These are phyloP conservation scores for Gryon sp. DNA, from an alignment of 1,140 invertebrate species.

Conservation along the genomic window DNA sequence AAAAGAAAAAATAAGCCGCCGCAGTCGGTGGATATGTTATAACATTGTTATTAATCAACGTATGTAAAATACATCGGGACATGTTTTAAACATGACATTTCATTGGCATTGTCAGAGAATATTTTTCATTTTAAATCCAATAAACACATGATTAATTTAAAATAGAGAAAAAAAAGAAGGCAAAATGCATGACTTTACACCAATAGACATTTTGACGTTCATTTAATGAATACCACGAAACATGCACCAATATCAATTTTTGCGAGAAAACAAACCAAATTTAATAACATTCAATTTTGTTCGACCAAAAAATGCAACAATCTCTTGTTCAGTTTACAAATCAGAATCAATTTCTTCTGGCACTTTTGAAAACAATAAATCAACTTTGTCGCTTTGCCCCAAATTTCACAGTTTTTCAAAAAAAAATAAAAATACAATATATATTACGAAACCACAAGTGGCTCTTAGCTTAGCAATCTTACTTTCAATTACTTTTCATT, in stretches of 20 bases:
- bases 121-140: neutral
- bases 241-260: conserved; percentile 12
- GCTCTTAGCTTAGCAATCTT: too few species aligned
- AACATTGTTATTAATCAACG: too few species aligned
- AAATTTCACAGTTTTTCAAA: conserved; percentile 3
- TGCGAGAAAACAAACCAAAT: neutral
- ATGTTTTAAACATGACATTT: too few species aligned
- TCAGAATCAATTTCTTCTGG: neutral
- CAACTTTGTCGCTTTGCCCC: too few species aligned
- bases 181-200: conserved; percentile 5
- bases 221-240: conserved; percentile 8
- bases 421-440: too few species aligned
- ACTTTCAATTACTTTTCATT: too few species aligned
- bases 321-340: neutral
- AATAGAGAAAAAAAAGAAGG: conserved; percentile 6
- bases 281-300: conserved; percentile 18
- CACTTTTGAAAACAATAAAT: conserved; percentile 4
- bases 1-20: too few species aligned
- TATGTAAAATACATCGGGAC: too few species aligned
- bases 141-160: neutral
- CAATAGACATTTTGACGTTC: conserved; percentile 8
- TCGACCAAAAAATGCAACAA: too few species aligned
- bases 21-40: too few species aligned
- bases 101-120: neutral
- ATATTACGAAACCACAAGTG: too few species aligned